phyloP scores from a whole-genome alignment of 2,888 invertebrate species.

The Habroteleia sp. region DNA sequence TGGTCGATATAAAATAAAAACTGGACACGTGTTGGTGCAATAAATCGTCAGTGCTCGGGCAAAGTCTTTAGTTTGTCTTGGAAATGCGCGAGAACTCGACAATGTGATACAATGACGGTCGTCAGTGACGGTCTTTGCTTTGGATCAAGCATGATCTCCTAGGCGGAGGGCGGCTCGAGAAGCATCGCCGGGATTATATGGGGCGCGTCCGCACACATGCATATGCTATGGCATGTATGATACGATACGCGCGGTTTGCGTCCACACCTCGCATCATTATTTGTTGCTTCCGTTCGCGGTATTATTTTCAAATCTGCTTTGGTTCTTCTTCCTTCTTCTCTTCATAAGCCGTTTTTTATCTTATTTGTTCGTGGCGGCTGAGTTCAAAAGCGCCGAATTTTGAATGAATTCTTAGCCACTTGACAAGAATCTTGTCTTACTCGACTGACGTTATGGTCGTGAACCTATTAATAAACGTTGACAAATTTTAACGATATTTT shows the following conservation, averaged over 20 bases:
- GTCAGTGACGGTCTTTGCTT: conserved; percentile 60
- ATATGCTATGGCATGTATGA: conserved; percentile 62
- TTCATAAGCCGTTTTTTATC: conserved; percentile 28
- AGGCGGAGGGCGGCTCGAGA: conserved; percentile 73
- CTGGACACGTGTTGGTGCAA: conserved; percentile 78
- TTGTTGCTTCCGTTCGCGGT: conserved; percentile 79
- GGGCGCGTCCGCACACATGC: conserved; percentile 75
- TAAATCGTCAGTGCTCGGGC: conserved; percentile 79
- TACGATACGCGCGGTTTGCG: conserved; percentile 78
- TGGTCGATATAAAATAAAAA: conserved; percentile 33
- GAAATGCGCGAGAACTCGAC: conserved; percentile 65
- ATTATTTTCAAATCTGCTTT: conserved; percentile 72
- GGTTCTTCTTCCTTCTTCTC: conserved; percentile 63
- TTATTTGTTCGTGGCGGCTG: conserved; percentile 43
- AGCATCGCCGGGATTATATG: conserved; percentile 80
- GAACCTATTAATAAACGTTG: conserved; percentile 70
- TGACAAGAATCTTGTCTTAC: conserved; percentile 53
- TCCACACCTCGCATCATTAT: conserved; percentile 79
- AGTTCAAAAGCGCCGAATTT: conserved; percentile 71
- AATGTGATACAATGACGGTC: conserved; percentile 65
- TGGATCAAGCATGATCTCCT: conserved; percentile 67
- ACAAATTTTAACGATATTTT: conserved; percentile 72
- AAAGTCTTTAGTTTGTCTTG: conserved; percentile 78
- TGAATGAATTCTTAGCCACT: conserved; percentile 65
- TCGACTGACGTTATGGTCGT: conserved; percentile 30